Base-by-base conservation (phyloP, 53 echinoderm and acorn worm species). In the Pentamera pediparva region DNA sequence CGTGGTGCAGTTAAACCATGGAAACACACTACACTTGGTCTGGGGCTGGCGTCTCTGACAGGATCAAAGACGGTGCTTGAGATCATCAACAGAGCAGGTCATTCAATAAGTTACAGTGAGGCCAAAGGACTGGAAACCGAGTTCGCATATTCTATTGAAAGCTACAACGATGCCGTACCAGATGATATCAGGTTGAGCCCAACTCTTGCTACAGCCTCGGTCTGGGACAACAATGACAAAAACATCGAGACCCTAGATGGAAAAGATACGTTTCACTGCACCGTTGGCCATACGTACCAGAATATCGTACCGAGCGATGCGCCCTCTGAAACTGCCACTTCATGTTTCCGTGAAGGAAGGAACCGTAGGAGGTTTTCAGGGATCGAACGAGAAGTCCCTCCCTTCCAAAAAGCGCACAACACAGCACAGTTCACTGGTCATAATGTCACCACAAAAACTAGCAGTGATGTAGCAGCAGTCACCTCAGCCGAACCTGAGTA, bases 181-280 rank as follows among this genome's bases (percentile, higher is more conserved):
- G 84, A 78, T 84, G 84, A 73, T 13, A 84, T 72, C 19, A 10
- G 4, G 11, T 73, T 84, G 29, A 43, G 69, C 31, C 62, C 84
- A 5, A 39, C 33, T 57, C 47, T 78, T 15, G 84, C 78, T 49
- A 84, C 74, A 28, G 84, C 62, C 0, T 48, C 31, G 31, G 83
- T 79, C 2, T 87, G 83, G 87, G 82, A 83, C 47, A 83, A 87
- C 75, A 79, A 87, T 50, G 82, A 87, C 41, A 73, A 62, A 15
- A 83, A 73, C 35, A 47, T 83, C 0, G 87, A 87, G 63, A 87
- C 87, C 1, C 82, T 78, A 6, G 87, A 87, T 60, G 87, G 87
- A 5, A 83, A 87, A 63, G 37, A 64, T 6, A 87, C 87, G 6
- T 55, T 77, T 24, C 83, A 82, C 57, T 60, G 20, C 19, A 83